phyloP scores from a whole-genome alignment of 2,113 vertebrate species.

The Cynocephalus volans region DNA sequence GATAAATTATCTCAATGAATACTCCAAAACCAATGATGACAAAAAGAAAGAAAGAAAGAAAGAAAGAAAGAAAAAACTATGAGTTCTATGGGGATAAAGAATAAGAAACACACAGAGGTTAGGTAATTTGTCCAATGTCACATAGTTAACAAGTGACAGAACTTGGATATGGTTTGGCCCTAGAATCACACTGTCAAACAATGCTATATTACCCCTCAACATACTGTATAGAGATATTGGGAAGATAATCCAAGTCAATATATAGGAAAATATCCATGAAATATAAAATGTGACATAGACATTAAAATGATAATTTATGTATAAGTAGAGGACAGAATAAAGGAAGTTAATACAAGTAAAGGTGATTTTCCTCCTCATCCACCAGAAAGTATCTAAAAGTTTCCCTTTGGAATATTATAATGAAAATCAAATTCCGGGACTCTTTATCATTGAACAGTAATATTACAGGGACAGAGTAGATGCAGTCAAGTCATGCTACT shows the following conservation, averaged over 20 bases:
- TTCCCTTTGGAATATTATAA: neutral
- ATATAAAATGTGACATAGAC: neutral
- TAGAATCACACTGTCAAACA: neutral
- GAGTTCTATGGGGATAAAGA: neutral
- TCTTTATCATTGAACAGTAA: neutral
- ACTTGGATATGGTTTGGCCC: neutral
- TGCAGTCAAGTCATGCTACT: fast-evolving
- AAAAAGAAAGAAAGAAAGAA: neutral
- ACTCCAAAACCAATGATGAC: no score
- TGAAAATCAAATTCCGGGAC: neutral
- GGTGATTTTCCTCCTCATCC: no score
- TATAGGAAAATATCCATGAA: neutral
- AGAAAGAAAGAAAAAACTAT: neutral
- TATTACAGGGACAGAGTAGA: no score
- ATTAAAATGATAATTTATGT: no score
- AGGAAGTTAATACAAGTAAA: no score
- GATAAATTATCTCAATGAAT: neutral
- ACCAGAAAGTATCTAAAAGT: neutral
- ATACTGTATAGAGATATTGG: neutral
- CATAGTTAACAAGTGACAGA: neutral
- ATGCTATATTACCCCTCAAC: neutral
- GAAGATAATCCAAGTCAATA: neutral
- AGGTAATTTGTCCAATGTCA: neutral
- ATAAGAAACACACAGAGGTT: neutral
- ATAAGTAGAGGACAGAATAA: neutral